Conservation (phyloP, 2,888 invertebrate genomes). For the Vannuccia rotundouncinata region DNA sequence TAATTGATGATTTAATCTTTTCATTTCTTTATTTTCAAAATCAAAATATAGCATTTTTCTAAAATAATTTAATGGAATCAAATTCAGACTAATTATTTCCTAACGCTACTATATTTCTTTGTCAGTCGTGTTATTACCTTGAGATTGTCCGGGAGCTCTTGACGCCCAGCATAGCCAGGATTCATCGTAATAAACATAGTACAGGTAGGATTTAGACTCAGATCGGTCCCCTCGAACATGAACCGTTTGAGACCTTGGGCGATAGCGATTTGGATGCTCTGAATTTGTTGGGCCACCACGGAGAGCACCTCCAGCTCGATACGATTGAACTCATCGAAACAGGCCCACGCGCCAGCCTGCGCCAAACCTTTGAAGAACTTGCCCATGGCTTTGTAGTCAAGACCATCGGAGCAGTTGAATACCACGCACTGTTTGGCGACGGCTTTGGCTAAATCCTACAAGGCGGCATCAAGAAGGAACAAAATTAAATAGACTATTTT, state of each 20-base stretch:
- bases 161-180: constrained; percentile 58
- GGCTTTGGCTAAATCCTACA: constrained; percentile 72
- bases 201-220: constrained; percentile 55
- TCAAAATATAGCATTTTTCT: no score
- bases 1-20: no score
- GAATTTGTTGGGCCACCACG: constrained; percentile 86
- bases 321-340: constrained; percentile 76
- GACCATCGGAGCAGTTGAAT: constrained; percentile 59
- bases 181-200: constrained; percentile 58
- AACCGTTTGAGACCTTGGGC: constrained; percentile 73
- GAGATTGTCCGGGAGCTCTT: constrained; percentile 57
- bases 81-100: no score
- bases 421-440: constrained; percentile 59
- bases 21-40: no score
- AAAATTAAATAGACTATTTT: no score
- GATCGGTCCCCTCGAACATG: constrained; percentile 61
- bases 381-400: constrained; percentile 58
- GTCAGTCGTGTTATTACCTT: constrained; percentile 44
- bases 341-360: constrained; percentile 77
- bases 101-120: no score
- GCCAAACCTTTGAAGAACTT: constrained; percentile 58
- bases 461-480: no score
- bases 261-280: constrained; percentile 80
- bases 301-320: constrained; percentile 84
- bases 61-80: no score